Evolutionary conservation across 2,888 invertebrate genomes (phyloP).

Genomic region (Lacanobia wlatinum): DNA sequence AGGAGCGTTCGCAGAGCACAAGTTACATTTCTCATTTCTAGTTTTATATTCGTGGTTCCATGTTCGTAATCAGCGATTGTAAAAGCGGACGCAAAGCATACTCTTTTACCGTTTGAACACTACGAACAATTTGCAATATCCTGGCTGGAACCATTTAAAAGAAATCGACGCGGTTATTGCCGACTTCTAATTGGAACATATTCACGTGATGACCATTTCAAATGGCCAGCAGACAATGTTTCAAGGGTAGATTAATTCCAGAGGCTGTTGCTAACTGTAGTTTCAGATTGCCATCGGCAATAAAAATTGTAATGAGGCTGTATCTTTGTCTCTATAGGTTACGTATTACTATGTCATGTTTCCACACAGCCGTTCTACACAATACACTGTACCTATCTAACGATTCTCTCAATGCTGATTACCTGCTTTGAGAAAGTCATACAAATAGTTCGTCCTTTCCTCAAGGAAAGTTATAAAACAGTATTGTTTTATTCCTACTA

Average conservation of each 20-base stretch:
- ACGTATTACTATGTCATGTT: not conserved
- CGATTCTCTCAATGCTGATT: not conserved
- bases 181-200: conserved; percentile 53
- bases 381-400: not conserved
- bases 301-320: conserved; percentile 44
- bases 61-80: not conserved
- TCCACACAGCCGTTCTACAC: not conserved
- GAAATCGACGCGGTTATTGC: conserved; percentile 64
- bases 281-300: conserved; percentile 41
- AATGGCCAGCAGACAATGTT: conserved; percentile 59
- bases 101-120: conserved; percentile 19
- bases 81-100: not conserved
- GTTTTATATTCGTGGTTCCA: not conserved
- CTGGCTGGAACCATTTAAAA: conserved; percentile 57
- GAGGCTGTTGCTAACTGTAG: conserved; percentile 58
- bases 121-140: conserved; percentile 53
- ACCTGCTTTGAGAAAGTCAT: not conserved
- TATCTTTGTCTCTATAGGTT: not conserved
- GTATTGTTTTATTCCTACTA: no score
- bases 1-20: not conserved
- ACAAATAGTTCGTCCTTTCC: not conserved
- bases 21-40: conserved; percentile 6
- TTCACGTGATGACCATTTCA: conserved; percentile 64
- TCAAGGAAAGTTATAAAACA: no score
- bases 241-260: conserved; percentile 75